Percentiles rank a stretch among this genome's conserved stretches.
These are phyloP conservation scores for Pelecanoides urinatrix DNA, from an alignment of 2,113 vertebrate genomes.

Conservation along the genomic window DNA sequence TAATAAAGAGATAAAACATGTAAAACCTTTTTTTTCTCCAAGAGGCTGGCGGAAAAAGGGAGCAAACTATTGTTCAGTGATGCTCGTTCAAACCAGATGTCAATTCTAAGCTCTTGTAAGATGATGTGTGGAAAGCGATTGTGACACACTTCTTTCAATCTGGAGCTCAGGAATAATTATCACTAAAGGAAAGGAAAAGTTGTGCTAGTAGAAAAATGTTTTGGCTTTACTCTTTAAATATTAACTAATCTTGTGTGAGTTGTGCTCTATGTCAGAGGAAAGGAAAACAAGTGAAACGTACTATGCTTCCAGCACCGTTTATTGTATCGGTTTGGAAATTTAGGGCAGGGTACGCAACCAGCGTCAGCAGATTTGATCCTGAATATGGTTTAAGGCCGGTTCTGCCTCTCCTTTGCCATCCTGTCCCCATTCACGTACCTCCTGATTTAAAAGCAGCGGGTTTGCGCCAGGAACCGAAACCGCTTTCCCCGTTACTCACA, in stretches of 20 bases:
- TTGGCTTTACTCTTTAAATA: background rate
- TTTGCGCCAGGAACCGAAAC: background rate
- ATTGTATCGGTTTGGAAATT: background rate
- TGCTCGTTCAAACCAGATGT: background rate
- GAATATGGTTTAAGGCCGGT: background rate
- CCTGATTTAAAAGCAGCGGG: background rate
- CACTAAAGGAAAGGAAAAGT: background rate
- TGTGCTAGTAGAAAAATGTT: background rate
- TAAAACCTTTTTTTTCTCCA: background rate
- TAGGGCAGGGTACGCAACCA: rapidly evolving
- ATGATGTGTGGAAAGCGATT: background rate
- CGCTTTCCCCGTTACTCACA: too few species aligned
- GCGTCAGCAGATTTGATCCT: too few species aligned
- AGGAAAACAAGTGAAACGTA: background rate
- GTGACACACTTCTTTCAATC: background rate
- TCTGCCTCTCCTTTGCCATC: background rate
- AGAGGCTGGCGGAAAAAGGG: background rate
- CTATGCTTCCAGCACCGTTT: background rate
- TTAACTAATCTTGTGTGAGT: background rate
- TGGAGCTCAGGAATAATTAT: background rate
- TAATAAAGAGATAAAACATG: background rate
- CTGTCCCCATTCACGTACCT: background rate
- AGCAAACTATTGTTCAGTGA: background rate
- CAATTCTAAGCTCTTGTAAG: background rate
- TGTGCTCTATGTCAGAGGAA: rapidly evolving